phyloP scores from a whole-genome alignment of 92 coral and sea anemone species.

The Siderastrea radians region DNA sequence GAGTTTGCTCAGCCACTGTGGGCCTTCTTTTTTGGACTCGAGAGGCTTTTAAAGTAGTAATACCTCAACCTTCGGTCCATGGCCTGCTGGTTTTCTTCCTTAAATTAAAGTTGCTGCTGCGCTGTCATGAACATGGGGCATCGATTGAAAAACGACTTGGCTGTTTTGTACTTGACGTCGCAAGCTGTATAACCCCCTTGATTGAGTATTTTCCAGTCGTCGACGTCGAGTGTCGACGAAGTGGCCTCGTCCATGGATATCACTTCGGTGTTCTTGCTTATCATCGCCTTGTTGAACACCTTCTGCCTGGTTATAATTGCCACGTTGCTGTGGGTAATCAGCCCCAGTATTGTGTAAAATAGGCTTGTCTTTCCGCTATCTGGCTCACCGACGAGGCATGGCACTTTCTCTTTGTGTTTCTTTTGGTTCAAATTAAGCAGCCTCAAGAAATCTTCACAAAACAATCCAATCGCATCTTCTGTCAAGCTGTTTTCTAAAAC shows the following conservation, averaged over 20 bases:
- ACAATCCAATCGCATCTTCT: neutral
- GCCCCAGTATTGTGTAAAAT: neutral
- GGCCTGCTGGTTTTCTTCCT: neutral
- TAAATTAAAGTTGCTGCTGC: too few species aligned
- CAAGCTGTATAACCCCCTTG: too few species aligned
- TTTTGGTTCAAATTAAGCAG: neutral
- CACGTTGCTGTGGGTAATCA: slow-evolving; percentile 44
- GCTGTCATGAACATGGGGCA: too few species aligned
- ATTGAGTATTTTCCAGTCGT: too few species aligned
- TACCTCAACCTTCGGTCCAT: neutral
- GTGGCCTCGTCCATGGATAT: slow-evolving; percentile 44
- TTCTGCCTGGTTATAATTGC: slow-evolving; percentile 8
- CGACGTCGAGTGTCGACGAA: neutral
- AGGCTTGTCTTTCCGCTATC: slow-evolving; percentile 14
- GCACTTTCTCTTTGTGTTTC: neutral
- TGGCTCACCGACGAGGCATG: neutral
- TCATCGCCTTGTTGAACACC: slow-evolving; percentile 47
- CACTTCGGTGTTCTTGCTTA: slow-evolving; percentile 27
- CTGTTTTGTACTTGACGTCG: too few species aligned
- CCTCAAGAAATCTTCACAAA: slow-evolving; percentile 18
- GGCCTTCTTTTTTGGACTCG: too few species aligned
- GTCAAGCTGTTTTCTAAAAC: slow-evolving; percentile 13
- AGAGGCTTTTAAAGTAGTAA: too few species aligned
- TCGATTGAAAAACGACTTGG: too few species aligned
- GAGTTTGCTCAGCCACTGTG: too few species aligned